Percentiles rank a stretch among this genome's conserved stretches.
These are phyloP conservation scores for Halichoerus grypus DNA, from an alignment of 2,113 vertebrate genomes.

Conservation along the genomic window DNA sequence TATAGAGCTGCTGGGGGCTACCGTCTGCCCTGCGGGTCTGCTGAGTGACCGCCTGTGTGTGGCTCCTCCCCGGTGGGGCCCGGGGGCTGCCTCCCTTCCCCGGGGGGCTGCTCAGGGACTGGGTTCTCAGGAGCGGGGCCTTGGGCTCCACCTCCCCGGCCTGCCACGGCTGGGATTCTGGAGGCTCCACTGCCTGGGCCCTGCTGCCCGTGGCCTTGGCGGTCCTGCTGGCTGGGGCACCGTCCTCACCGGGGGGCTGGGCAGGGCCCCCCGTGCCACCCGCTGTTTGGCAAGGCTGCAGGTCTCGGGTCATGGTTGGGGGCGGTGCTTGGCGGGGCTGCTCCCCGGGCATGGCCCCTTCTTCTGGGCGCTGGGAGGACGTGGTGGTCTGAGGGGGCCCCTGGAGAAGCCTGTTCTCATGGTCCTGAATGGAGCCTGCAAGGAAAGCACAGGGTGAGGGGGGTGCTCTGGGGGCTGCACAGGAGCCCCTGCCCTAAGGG, in stretches of 20 bases:
- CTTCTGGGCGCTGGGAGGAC: constrained; percentile 48
- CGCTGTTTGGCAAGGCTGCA: constrained; percentile 90
- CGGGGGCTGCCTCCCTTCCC: constrained; percentile 88
- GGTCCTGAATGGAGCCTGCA: constrained; percentile 79
- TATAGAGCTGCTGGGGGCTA: constrained; percentile 93
- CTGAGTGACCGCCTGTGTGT: constrained; percentile 88
- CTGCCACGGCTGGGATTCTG: constrained; percentile 92
- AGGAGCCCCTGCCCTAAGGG: not conserved
- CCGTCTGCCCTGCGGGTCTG: constrained; percentile 89
- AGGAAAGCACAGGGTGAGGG: constrained; percentile 62
- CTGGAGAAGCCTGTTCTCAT: constrained; percentile 54
- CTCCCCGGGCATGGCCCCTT: constrained; percentile 88
- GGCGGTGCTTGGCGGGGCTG: constrained; percentile 83
- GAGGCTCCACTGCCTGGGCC: constrained; percentile 89
- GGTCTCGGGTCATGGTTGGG: constrained; percentile 94
- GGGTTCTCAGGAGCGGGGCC: constrained; percentile 90
- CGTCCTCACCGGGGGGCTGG: constrained; percentile 89
- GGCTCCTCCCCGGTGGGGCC: constrained; percentile 90
- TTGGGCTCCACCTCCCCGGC: constrained; percentile 93
- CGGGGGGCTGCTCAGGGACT: constrained; percentile 87
- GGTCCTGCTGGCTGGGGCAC: constrained; percentile 81
- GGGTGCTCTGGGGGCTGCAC: not conserved
- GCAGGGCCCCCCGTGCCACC: constrained; percentile 80
- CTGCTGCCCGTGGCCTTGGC: constrained; percentile 73
- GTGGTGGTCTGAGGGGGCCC: not conserved